Conservation (phyloP, 2,113 vertebrate genomes). For the Shinisaurus crocodilurus region DNA sequence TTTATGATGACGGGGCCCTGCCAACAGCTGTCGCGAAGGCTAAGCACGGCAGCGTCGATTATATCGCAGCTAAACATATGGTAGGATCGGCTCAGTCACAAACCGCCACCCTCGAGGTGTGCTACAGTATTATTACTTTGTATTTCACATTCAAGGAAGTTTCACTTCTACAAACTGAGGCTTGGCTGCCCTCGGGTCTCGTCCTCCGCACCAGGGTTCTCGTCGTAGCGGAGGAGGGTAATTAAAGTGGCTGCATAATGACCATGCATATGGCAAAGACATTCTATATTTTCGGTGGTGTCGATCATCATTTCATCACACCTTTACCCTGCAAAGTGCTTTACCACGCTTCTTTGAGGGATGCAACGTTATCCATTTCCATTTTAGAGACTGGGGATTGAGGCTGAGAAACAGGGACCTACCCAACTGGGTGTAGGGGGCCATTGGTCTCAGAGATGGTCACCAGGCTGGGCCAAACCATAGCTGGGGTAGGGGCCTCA, state of each 20-base stretch:
- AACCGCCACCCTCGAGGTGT: background rate
- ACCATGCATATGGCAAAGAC: background rate
- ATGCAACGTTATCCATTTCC: background rate
- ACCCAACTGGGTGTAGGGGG: too few species aligned
- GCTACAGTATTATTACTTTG: background rate
- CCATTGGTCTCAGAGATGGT: background rate
- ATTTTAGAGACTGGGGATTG: background rate
- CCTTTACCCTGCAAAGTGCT: background rate
- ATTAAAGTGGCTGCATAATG: background rate
- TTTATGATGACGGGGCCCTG: constrained; percentile 62
- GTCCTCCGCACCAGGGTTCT: constrained; percentile 47
- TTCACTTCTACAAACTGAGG: background rate
- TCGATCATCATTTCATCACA: background rate
- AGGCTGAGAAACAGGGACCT: background rate
- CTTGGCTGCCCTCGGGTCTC: constrained; percentile 45
- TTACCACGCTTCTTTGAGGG: background rate
- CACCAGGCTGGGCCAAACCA: background rate
- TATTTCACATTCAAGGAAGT: background rate
- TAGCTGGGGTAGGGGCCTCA: background rate
- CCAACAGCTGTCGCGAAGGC: constrained; percentile 72
- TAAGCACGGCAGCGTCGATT: constrained; percentile 66
- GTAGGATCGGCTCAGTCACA: constrained; percentile 48
- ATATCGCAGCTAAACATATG: constrained; percentile 69
- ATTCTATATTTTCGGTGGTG: background rate
- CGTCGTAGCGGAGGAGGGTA: background rate